phyloP scores from a whole-genome alignment of 2,888 invertebrate genomes.

The Pachydiplax longipennis region DNA sequence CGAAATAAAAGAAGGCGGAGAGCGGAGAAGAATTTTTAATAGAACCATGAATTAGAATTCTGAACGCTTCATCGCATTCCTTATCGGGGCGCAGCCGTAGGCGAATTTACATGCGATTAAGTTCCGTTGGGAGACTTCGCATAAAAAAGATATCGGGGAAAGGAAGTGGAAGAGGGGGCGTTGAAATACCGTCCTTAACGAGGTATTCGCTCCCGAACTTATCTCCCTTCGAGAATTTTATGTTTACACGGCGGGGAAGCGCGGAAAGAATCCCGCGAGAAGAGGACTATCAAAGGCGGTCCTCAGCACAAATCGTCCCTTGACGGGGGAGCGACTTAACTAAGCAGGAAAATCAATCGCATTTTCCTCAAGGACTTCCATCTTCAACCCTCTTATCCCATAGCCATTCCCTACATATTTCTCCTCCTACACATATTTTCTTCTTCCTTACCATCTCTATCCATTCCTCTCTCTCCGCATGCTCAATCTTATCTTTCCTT shows the following conservation, averaged over 20 bases:
- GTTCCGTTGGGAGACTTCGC: not conserved
- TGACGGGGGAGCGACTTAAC: not conserved
- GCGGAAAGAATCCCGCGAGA: too few relatives aligned
- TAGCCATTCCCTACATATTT: not conserved
- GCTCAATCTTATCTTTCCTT: not conserved
- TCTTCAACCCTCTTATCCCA: too few relatives aligned
- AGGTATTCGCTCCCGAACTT: not conserved
- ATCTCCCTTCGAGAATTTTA: not conserved
- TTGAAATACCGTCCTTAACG: not conserved
- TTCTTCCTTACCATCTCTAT: not conserved
- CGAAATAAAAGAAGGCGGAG: not conserved
- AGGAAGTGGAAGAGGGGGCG: not conserved
- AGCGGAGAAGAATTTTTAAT: not conserved
- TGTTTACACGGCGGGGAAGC: not conserved
- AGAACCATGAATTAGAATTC: not conserved
- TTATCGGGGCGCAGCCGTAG: not conserved
- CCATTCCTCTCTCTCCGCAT: not conserved
- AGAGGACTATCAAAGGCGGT: too few relatives aligned
- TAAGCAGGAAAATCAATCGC: not conserved
- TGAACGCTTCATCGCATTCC: not conserved
- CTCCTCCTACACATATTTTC: not conserved
- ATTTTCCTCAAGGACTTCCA: not conserved
- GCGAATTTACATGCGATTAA: not conserved
- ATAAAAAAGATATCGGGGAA: not conserved
- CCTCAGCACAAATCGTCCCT: not conserved